phyloP scores from a whole-genome alignment of 1,140 invertebrate genomes.

The Teleopsis dalmanni region DNA sequence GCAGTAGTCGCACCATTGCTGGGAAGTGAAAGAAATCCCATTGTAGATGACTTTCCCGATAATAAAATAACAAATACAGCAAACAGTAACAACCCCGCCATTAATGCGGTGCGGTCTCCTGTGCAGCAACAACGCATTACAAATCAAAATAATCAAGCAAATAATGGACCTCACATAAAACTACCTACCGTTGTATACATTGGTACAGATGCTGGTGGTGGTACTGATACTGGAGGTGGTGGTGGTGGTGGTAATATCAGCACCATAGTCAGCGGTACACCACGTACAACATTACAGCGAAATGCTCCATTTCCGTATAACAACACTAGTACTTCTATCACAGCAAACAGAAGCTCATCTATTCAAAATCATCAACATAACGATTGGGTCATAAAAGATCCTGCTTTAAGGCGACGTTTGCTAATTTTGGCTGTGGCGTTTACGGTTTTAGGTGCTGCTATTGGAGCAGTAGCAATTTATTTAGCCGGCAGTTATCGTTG shows the following conservation, averaged over 20 bases:
- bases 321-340: constrained; percentile 1
- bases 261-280: neutral
- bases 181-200: constrained; percentile 36
- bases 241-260: neutral
- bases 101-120: neutral
- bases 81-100: constrained; percentile 5
- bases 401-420: constrained; percentile 29
- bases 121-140: constrained; percentile 6
- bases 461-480: constrained; percentile 38
- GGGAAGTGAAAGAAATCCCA: constrained; percentile 3
- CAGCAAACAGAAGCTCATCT: constrained; percentile 1
- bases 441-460: constrained; percentile 38
- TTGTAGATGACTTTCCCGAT: neutral
- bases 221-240: constrained; percentile 20
- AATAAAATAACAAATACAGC: constrained; percentile 2
- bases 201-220: constrained; percentile 19
- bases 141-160: constrained; percentile 8
- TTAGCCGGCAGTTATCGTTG: constrained; percentile 36
- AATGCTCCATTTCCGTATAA: constrained; percentile 12
- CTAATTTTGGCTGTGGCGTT: constrained; percentile 36
- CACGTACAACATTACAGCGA: constrained; percentile 16
- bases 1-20: constrained; percentile 25
- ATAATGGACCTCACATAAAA: constrained; percentile 24
- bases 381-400: constrained; percentile 38
- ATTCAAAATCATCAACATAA: constrained; percentile 12